Conservation (phyloP, 2,888 invertebrate species). For the Aproaerema taeniolella region DNA sequence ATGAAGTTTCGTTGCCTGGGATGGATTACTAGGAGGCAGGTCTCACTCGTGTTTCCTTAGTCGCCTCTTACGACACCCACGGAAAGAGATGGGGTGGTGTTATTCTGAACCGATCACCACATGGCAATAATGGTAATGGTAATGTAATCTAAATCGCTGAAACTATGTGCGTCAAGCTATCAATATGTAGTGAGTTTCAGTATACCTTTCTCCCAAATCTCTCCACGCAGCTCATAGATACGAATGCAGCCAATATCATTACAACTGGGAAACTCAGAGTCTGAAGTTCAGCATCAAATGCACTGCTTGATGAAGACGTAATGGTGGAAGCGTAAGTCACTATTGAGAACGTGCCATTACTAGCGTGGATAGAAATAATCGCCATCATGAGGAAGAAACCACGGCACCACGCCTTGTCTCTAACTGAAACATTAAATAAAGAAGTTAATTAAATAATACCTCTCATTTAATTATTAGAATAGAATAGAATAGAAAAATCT, state of each 20-base stretch:
- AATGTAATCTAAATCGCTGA: no score
- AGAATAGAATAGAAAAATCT: no score
- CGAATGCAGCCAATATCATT: slow-evolving; percentile 46
- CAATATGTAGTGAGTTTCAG: no score
- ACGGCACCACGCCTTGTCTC: slow-evolving; percentile 38
- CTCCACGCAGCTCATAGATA: slow-evolving; percentile 49
- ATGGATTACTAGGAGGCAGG: no score
- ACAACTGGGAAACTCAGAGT: slow-evolving; percentile 49
- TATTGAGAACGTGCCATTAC: slow-evolving; percentile 46
- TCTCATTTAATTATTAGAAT: no score
- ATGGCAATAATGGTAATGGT: no score
- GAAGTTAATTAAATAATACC: not conserved
- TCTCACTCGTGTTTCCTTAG: no score
- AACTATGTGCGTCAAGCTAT: no score
- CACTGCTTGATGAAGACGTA: slow-evolving; percentile 40
- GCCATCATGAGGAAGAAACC: slow-evolving; percentile 32
- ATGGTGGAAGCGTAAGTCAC: slow-evolving; percentile 46
- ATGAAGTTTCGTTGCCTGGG: no score
- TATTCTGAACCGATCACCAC: no score
- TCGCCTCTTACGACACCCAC: no score
- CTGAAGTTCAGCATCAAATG: slow-evolving; percentile 46
- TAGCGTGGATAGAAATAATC: slow-evolving; percentile 31
- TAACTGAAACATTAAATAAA: not conserved
- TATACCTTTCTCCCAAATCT: slow-evolving; percentile 52
- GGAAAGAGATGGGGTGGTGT: no score